Conservation (phyloP, 2,888 invertebrate species). For the Agrochola lota region DNA sequence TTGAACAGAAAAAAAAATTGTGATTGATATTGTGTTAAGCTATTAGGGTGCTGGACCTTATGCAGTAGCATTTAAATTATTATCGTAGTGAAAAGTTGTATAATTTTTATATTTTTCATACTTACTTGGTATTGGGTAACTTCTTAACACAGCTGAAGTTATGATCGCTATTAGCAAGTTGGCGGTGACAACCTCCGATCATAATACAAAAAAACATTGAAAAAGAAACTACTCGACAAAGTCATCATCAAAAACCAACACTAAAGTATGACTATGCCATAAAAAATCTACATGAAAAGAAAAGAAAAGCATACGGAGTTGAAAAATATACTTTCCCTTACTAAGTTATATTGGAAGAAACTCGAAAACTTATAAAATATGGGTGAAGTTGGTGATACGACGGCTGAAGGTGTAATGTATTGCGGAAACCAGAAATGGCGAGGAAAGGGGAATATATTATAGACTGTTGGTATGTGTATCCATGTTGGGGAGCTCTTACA, state of each 20-base stretch:
- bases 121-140: not conserved
- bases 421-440: slow-evolving; percentile 57
- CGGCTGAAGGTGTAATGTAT: slow-evolving; percentile 65
- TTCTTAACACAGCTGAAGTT: not conserved
- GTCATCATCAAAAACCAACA: slow-evolving; percentile 10
- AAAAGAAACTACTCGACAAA: not conserved
- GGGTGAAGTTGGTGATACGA: slow-evolving; percentile 66
- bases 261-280: slow-evolving; percentile 31
- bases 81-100: too few relatives aligned
- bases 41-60: too few relatives aligned
- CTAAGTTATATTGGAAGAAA: slow-evolving; percentile 65
- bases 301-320: slow-evolving; percentile 46
- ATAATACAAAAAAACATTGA: not conserved
- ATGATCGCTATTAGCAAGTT: not conserved
- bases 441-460: slow-evolving; percentile 58
- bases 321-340: slow-evolving; percentile 61
- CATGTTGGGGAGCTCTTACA: slow-evolving; percentile 6
- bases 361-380: slow-evolving; percentile 70
- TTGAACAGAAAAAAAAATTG: too few relatives aligned
- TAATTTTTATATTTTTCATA: too few relatives aligned
- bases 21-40: too few relatives aligned
- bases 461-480: slow-evolving; percentile 42
- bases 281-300: slow-evolving; percentile 51
- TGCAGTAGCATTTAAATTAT: too few relatives aligned
- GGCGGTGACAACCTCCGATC: not conserved